Conservation (phyloP, 1,140 invertebrate genomes). For the Diorhabda carinulata region DNA sequence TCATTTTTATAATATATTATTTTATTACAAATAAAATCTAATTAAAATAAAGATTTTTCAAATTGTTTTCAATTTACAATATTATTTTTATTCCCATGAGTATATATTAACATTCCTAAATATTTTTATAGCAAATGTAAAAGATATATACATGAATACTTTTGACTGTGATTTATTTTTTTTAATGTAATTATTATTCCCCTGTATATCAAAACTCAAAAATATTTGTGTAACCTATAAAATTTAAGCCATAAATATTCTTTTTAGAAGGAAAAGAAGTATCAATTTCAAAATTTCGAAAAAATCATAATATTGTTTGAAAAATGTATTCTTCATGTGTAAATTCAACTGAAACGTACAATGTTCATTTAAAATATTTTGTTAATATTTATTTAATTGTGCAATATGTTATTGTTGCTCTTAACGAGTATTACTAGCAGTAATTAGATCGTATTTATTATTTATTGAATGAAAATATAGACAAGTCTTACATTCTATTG, state of each 20-base stretch:
- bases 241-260: neutral
- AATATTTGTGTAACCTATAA: slow-evolving; percentile 9
- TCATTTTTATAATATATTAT: neutral
- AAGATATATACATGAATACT: slow-evolving; percentile 11
- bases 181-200: slow-evolving; percentile 4
- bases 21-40: neutral
- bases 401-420: slow-evolving; percentile 23
- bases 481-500: neutral
- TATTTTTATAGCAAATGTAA: slow-evolving; percentile 18
- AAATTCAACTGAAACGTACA: slow-evolving; percentile 16
- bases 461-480: slow-evolving; percentile 16
- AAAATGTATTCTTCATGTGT: too few species aligned
- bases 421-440: slow-evolving; percentile 17
- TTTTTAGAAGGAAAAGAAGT: neutral
- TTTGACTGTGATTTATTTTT: slow-evolving; percentile 23
- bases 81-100: neutral
- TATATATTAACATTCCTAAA: slow-evolving; percentile 17
- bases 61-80: neutral
- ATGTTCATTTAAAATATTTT: slow-evolving; percentile 10
- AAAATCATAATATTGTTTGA: too few species aligned
- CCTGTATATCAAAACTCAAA: slow-evolving; percentile 6
- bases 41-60: neutral
- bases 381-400: slow-evolving; percentile 14
- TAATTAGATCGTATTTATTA: slow-evolving; percentile 21
- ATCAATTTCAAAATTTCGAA: too few species aligned